Evolutionary conservation across 1,140 invertebrate species (phyloP).

Genomic region (Danaus plexippus): DNA sequence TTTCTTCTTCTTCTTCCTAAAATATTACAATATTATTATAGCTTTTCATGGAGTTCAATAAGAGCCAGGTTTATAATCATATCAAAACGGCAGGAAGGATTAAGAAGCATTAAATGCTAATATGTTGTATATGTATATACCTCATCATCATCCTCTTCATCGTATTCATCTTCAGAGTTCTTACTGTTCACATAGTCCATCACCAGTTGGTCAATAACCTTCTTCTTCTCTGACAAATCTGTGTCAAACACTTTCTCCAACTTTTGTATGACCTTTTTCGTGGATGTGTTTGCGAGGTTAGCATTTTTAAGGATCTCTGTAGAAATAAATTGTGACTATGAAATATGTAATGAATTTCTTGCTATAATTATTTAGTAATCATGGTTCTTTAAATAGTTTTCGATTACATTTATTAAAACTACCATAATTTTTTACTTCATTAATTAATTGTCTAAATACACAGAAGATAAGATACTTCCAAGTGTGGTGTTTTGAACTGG

Average conservation of each 20-base stretch:
- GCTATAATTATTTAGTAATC: too few relatives aligned
- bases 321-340: slow-evolving; percentile 8
- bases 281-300: slow-evolving; percentile 85
- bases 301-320: slow-evolving; percentile 91
- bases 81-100: too few relatives aligned
- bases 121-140: slow-evolving; percentile 62
- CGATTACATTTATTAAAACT: too few relatives aligned
- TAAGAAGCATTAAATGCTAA: too few relatives aligned
- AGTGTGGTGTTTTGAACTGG: too few relatives aligned
- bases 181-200: slow-evolving; percentile 76
- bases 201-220: slow-evolving; percentile 87
- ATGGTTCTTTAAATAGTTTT: too few relatives aligned
- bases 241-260: slow-evolving; percentile 86
- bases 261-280: slow-evolving; percentile 91
- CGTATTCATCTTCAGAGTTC: slow-evolving; percentile 75
- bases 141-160: slow-evolving; percentile 71
- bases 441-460: too few relatives aligned
- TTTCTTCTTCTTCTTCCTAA: slow-evolving; percentile 62
- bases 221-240: slow-evolving; percentile 83
- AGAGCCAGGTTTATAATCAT: too few relatives aligned
- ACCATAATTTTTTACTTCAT: too few relatives aligned
- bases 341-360: too few relatives aligned
- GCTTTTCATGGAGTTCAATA: too few relatives aligned
- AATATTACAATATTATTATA: neutral
- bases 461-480: too few relatives aligned